Evolutionary conservation across 1,140 invertebrate genomes (phyloP).

Genomic region (Probaryconus sp.): DNA sequence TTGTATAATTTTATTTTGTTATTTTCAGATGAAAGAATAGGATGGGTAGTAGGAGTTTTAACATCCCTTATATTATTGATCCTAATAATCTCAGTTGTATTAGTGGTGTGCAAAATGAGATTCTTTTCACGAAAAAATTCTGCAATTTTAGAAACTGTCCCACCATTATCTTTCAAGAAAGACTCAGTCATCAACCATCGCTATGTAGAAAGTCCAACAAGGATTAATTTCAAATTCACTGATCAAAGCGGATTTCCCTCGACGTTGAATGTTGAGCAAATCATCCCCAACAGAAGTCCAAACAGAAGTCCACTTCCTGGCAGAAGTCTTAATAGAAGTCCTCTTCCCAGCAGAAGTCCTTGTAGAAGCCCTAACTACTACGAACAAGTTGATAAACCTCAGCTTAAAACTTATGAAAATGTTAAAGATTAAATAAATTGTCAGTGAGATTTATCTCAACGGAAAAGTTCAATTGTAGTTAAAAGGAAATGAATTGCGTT

Average conservation of each 20-base stretch:
- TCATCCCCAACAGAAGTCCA: constrained; percentile 69
- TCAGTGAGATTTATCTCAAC: too few species aligned
- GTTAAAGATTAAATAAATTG: constrained; percentile 28
- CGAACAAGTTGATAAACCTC: constrained; percentile 48
- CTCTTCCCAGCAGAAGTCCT: constrained; percentile 54
- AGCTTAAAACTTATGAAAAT: constrained; percentile 60
- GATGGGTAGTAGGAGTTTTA: constrained; percentile 74
- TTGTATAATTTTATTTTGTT: constrained; percentile 1
- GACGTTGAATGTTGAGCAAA: constrained; percentile 30
- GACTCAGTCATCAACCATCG: constrained; percentile 34
- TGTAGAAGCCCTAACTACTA: constrained; percentile 65
- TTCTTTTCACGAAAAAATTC: constrained; percentile 63
- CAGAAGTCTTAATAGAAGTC: constrained; percentile 64
- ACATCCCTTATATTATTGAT: constrained; percentile 72
- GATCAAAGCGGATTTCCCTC: constrained; percentile 45
- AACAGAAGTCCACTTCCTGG: constrained; percentile 33
- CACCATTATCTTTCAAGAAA: constrained; percentile 33
- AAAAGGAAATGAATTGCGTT: too few species aligned
- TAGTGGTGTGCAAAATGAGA: constrained; percentile 72
- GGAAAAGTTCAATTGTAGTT: too few species aligned
- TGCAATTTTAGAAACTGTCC: constrained; percentile 65
- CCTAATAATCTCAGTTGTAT: constrained; percentile 70
- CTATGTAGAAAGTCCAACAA: constrained; percentile 50
- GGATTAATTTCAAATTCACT: constrained; percentile 59
- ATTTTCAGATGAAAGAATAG: constrained; percentile 68